Conservation (phyloP, 2,888 invertebrate species). For the Drosophila nr. perissopoda region DNA sequence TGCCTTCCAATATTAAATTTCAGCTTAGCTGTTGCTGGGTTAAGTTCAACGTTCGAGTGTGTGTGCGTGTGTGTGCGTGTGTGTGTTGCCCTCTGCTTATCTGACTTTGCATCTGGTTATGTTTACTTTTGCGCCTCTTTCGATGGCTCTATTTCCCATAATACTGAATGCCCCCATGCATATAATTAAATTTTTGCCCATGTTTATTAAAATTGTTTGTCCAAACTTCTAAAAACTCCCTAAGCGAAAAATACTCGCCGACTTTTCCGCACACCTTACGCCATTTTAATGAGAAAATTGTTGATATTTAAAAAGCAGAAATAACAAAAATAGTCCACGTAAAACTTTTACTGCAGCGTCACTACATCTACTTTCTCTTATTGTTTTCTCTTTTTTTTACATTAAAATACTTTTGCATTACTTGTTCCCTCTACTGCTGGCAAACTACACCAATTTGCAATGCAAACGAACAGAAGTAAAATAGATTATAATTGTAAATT, state of each 20-base stretch:
- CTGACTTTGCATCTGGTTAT: constrained; percentile 72
- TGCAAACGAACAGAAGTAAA: constrained; percentile 51
- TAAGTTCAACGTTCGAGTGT: constrained; percentile 52
- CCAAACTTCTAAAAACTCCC: constrained; percentile 45
- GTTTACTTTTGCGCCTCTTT: constrained; percentile 67
- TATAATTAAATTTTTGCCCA: constrained; percentile 77
- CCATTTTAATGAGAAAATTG: constrained; percentile 61
- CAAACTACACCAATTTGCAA: constrained; percentile 59
- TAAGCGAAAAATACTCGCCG: constrained; percentile 35
- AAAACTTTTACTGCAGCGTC: constrained; percentile 69
- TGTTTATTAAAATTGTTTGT: constrained; percentile 77
- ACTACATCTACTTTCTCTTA: constrained; percentile 41
- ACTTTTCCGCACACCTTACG: constrained; percentile 23
- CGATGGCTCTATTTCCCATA: constrained; percentile 73
- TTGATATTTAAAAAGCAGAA: constrained; percentile 15
- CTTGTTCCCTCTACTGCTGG: constrained; percentile 32
- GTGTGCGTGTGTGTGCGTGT: constrained; percentile 20
- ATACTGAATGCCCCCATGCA: constrained; percentile 73
- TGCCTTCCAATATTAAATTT: constrained; percentile 80
- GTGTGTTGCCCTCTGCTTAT: constrained; percentile 53
- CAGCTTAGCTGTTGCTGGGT: constrained; percentile 64
- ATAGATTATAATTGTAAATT: constrained; percentile 79
- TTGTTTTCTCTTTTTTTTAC: constrained; percentile 12
- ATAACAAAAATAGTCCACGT: constrained; percentile 51
- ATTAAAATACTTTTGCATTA: constrained; percentile 68